A percentile compares a stretch with the other conserved stretches of the same genome.
phyloP scores from a whole-genome alignment of 2,888 invertebrate genomes.

The Spilosoma lubricipeda region DNA sequence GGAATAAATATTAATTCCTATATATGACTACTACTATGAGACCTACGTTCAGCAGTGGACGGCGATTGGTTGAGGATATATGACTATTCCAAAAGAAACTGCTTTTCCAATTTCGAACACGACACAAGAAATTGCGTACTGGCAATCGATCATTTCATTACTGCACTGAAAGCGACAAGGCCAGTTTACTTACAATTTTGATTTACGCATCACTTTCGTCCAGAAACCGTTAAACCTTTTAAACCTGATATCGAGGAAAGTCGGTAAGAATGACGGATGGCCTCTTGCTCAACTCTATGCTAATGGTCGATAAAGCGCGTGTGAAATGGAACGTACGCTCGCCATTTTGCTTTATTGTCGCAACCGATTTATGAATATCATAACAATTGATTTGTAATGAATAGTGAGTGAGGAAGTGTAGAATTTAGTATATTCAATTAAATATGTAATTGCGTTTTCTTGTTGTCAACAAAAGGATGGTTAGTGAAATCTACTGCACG shows the following conservation, averaged over 20 bases:
- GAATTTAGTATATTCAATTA: slow-evolving; percentile 27
- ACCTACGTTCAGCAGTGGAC: no score
- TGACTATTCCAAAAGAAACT: neutral
- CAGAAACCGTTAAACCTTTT: slow-evolving; percentile 79
- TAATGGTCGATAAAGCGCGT: slow-evolving; percentile 67
- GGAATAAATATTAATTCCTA: neutral
- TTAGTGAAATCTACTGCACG: neutral
- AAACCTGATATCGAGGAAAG: slow-evolving; percentile 76
- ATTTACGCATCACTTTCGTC: slow-evolving; percentile 81
- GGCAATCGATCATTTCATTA: slow-evolving; percentile 58
- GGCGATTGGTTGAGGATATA: no score
- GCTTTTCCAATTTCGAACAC: slow-evolving; percentile 32
- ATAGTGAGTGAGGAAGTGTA: slow-evolving; percentile 29
- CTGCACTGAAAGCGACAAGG: slow-evolving; percentile 68
- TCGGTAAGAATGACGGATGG: slow-evolving; percentile 76
- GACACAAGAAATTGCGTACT: slow-evolving; percentile 46
- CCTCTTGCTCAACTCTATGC: slow-evolving; percentile 71
- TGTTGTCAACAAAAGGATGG: slow-evolving; percentile 3
- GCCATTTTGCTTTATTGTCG: slow-evolving; percentile 41
- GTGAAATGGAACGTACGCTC: slow-evolving; percentile 71
- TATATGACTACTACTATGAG: no score
- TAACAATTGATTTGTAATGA: slow-evolving; percentile 45
- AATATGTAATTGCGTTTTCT: slow-evolving; percentile 2
- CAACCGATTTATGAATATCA: slow-evolving; percentile 45
- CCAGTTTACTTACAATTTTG: slow-evolving; percentile 58